A percentile compares a stretch with the other conserved stretches of the same genome.
phyloP scores from a whole-genome alignment of 1,140 invertebrate species.

The Cephus cinctus region DNA sequence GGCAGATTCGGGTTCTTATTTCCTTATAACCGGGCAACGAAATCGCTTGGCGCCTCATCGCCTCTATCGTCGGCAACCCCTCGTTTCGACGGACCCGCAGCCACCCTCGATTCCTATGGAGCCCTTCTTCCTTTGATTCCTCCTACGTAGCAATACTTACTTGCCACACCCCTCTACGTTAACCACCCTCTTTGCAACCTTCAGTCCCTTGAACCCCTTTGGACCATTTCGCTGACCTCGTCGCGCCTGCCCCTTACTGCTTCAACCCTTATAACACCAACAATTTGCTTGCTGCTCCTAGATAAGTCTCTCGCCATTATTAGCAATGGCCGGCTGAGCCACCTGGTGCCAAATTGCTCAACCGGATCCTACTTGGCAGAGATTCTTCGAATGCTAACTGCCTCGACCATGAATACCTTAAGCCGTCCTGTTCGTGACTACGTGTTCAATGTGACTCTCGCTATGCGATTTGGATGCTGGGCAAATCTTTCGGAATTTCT shows the following conservation, averaged over 20 bases:
- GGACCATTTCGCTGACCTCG: no score
- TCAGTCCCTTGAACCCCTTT: background rate
- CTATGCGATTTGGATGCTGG: no score
- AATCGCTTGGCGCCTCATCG: slow-evolving; percentile 19
- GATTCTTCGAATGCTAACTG: no score
- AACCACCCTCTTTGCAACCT: background rate
- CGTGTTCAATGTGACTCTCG: no score
- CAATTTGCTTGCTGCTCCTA: slow-evolving; percentile 6
- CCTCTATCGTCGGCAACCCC: background rate
- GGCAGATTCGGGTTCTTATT: slow-evolving; percentile 17
- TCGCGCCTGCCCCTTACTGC: no score
- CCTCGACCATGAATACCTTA: no score
- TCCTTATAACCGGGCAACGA: slow-evolving; percentile 16
- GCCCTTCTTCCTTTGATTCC: background rate
- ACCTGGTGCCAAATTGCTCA: no score
- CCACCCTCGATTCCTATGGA: background rate
- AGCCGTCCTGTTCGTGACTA: no score
- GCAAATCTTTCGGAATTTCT: no score
- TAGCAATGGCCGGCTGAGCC: no score
- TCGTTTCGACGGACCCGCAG: background rate
- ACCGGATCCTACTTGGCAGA: no score
- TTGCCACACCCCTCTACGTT: background rate
- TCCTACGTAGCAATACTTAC: background rate
- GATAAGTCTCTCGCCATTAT: slow-evolving; percentile 1
- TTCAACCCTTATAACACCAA: slow-evolving; percentile 6